Evolutionary conservation across 2,888 invertebrate genomes (phyloP), one percentile per base, ranked within the genome.

Genomic region (Acanthosoma haemorrhoidale): DNA sequence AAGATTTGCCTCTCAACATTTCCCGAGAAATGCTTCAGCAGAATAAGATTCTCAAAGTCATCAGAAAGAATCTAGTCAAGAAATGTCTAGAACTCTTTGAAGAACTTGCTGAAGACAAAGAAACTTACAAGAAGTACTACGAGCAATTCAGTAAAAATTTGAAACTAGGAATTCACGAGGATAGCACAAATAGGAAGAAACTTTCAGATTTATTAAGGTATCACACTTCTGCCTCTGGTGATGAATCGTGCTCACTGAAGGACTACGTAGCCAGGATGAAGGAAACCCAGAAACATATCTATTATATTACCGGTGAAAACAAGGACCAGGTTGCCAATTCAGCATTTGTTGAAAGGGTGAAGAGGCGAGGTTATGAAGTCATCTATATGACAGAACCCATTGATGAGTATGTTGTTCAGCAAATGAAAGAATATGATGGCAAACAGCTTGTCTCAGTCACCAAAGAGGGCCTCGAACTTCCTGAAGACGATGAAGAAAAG

Each of bases 311-410:
- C 77, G 98, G 93, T 75, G 95, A 94, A 80, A 92, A 88, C 83
- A 89, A 89, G 78, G 96, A 97, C 70, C 92, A 92, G 79, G 96
- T 97, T 0, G 88, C 92, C 75, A 95, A 95, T 83, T 97, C 97
- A 21, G 93, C 97, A 1, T 99, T 99, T 77, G 97, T 99, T 67
- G 99, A 99, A 83, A 87, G 94, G 71, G 95, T 99, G 11, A 94
- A 93, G 89, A 97, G 95, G 80, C 92, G 96, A 78, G 98, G 98
- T 36, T 96, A 94, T 78, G 98, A 99, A 83, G 94, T 95, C 1
- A 86, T 99, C 67, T 99, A 98, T 88, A 99, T 99, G 98, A 91
- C 92, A 0, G 98, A 99, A 81, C 98, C 99, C 68, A 99, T 99
- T 77, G 99, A 99, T 82, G 98, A 99, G 82, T 99, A 99, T 79